Evolutionary conservation across 2,797 vertebrate species (phyloP), one percentile per base, ranked within the genome.

Genomic region (Anomalospiza imberbis): DNA sequence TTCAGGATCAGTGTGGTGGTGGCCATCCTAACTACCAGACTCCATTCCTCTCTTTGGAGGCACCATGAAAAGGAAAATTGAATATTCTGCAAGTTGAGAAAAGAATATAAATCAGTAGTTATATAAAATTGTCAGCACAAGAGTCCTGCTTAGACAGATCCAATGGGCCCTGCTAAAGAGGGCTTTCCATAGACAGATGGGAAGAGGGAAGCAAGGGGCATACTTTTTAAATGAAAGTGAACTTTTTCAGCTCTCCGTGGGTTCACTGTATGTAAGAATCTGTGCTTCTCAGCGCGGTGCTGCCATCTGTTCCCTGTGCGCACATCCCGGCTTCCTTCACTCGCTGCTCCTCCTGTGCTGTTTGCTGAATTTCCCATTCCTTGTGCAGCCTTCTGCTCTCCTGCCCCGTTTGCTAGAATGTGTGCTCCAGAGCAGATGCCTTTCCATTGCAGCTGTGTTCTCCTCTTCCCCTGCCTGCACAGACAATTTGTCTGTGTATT

Each of bases 231-330:
- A 61, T 79, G 67, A 3, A 61, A 93, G 58, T 40, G 74, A 95
- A 91, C 81, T 68, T 93, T 80, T 85, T 88, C 84, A 89, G 89
- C 48, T 80, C 68, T 88, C 55, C 1, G 7, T 91, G 81, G 71
- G 72, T 86, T 95, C 72, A 34, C 12, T 74, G 6, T 31, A 65
- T 88, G 44, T 75, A 83, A 73, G 74, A 89, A 48, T 95, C 89
- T 89, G 60, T 85, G 66, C 76, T 72, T 54, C 88, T 84, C 17
- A 16, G 68, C 57, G 17, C 89, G 57, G 34, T 68, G 54, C 79
- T 94, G 65, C 94, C 93, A 95, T 96, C 95, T 95, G 93, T 91
- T 95, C 92, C 60, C 78, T 80, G 38, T 44, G 16, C 8, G 8
- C 75, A 47, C 63, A 87, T 87, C 75, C 31, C 20, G 63, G 45